These are phyloP conservation scores for Numenius arquata DNA, from an alignment of 2,113 vertebrate genomes.

Conservation along the genomic window DNA sequence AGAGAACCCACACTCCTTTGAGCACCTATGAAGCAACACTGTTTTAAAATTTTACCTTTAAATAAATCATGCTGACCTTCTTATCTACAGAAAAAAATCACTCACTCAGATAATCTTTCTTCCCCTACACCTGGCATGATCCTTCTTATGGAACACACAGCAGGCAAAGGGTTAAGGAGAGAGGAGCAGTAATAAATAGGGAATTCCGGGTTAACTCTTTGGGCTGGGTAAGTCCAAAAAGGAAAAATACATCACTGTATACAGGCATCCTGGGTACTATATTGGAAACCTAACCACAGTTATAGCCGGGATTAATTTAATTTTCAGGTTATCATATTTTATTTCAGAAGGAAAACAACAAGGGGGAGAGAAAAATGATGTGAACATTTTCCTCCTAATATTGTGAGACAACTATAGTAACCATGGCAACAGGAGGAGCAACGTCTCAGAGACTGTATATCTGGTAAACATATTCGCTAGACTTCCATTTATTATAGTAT, in stretches of 20 bases:
- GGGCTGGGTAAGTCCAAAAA: neutral
- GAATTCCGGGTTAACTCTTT: neutral
- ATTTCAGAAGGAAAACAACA: neutral
- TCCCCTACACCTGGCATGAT: neutral
- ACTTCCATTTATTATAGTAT: neutral
- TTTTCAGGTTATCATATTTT: neutral
- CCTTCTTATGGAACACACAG: rapidly evolving
- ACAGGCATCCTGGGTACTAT: rapidly evolving
- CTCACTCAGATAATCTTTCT: neutral
- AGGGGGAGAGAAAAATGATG: neutral
- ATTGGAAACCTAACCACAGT: neutral
- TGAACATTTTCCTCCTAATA: neutral
- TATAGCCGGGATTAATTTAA: neutral
- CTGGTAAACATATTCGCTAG: neutral
- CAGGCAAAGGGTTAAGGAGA: neutral
- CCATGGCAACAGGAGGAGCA: constrained; percentile 43
- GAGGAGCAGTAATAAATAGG: neutral
- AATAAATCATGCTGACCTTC: neutral
- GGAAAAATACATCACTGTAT: neutral
- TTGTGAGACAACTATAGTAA: neutral
- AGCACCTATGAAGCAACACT: neutral
- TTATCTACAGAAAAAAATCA: neutral
- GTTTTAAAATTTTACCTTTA: neutral
- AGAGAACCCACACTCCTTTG: neutral
- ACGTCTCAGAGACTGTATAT: neutral